phyloP scores from a whole-genome alignment of 2,797 vertebrate genomes.

The Australoheros facetus region DNA sequence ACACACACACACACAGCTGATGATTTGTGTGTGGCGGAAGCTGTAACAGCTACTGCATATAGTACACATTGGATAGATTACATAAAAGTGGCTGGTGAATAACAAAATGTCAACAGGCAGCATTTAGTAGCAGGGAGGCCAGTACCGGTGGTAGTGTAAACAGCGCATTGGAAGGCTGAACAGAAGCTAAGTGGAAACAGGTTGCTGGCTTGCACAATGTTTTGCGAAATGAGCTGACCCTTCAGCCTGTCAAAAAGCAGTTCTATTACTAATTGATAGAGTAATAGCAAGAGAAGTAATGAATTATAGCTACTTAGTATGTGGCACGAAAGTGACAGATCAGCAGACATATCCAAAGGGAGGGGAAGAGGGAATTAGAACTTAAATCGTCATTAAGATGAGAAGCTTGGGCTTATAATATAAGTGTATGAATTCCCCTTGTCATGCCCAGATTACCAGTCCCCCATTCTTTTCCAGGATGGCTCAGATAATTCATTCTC shows the following conservation, averaged over 20 bases:
- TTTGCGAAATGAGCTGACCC: constrained; percentile 4
- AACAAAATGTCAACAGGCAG: constrained; percentile 83
- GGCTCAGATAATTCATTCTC: background rate
- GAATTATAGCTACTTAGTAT: background rate
- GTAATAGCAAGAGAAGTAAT: background rate
- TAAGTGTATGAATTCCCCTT: constrained; percentile 5
- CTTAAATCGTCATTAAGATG: background rate
- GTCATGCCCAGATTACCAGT: constrained; percentile 12
- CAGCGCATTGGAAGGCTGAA: constrained; percentile 24
- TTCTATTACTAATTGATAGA: constrained; percentile 25
- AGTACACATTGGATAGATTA: constrained; percentile 68
- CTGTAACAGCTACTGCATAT: constrained; percentile 73
- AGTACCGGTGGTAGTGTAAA: constrained; percentile 42
- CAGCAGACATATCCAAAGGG: background rate
- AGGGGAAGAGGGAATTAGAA: background rate
- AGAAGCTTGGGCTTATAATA: background rate
- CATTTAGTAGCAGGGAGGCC: constrained; percentile 75
- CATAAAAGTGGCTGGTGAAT: constrained; percentile 79
- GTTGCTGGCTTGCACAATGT: constrained; percentile 20
- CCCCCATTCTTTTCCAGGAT: constrained; percentile 18
- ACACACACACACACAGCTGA: constrained; percentile 36
- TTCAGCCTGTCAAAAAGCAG: constrained; percentile 1
- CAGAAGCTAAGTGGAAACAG: constrained; percentile 25
- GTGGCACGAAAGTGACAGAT: background rate
- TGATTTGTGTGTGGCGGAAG: constrained; percentile 58